Conservation (phyloP, 2,888 invertebrate species). For the Corbicula japonica region DNA sequence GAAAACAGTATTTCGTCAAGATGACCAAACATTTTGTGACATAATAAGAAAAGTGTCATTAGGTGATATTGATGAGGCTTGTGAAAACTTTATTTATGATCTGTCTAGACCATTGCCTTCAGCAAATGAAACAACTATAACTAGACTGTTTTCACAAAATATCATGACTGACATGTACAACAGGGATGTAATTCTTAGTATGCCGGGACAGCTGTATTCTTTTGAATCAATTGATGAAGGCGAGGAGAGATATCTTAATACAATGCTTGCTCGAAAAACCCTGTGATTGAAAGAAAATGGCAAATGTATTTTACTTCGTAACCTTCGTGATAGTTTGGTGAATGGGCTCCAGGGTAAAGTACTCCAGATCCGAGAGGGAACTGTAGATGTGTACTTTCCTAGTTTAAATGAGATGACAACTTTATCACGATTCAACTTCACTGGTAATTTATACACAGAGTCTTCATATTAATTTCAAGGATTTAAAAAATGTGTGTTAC, state of each 20-base stretch:
- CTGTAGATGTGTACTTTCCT: conserved; percentile 2
- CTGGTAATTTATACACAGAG: conserved; percentile 15
- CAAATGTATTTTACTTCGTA: conserved; percentile 5
- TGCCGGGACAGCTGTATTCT: conserved; percentile 10
- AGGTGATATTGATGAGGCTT: conserved; percentile 1
- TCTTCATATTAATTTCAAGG: neutral
- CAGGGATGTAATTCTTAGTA: conserved; percentile 12
- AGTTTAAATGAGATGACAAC: neutral
- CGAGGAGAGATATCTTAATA: neutral
- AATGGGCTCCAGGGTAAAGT: conserved; percentile 28
- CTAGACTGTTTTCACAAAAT: conserved; percentile 22
- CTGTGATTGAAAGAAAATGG: conserved; percentile 29
- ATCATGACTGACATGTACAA: conserved; percentile 17
- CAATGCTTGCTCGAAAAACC: conserved; percentile 3
- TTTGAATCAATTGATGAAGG: conserved; percentile 23
- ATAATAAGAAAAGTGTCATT: conserved; percentile 5
- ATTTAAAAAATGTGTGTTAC: conserved; percentile 3
- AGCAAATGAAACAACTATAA: neutral
- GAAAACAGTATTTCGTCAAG: conserved; percentile 4
- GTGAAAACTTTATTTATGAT: conserved; percentile 1
- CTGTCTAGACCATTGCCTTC: conserved; percentile 16
- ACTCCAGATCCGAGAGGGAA: neutral
- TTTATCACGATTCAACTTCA: neutral
- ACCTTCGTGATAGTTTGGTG: conserved; percentile 16
- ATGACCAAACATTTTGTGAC: conserved; percentile 3